Evolutionary conservation across 2,888 invertebrate species (phyloP).

Genomic region (Dolomedes plantarius): DNA sequence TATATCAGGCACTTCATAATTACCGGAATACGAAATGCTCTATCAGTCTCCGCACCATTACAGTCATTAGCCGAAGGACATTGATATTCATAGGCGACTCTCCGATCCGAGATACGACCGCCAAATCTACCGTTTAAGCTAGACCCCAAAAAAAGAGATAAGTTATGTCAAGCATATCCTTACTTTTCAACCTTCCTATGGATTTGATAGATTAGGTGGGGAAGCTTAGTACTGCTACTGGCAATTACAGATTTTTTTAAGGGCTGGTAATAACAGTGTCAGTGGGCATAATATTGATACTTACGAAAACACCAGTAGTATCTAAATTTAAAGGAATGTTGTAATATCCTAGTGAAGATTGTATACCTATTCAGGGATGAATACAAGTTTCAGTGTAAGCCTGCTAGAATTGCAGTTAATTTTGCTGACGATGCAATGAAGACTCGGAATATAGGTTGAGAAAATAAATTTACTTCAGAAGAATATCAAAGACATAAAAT

Average conservation of each 20-base stretch:
- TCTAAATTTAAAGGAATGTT: too few relatives aligned
- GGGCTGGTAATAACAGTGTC: too few relatives aligned
- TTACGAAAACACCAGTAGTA: too few relatives aligned
- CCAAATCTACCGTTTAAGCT: background rate
- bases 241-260: background rate
- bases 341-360: too few relatives aligned
- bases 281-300: too few relatives aligned
- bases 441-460: too few relatives aligned
- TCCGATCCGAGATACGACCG: constrained; percentile 18
- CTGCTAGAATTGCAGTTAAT: too few relatives aligned
- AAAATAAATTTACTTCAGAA: too few relatives aligned
- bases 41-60: constrained; percentile 55
- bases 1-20: constrained; percentile 49
- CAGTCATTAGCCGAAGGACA: constrained; percentile 48
- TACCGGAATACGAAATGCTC: constrained; percentile 31
- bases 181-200: background rate
- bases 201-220: background rate
- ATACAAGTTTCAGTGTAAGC: too few relatives aligned
- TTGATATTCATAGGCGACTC: constrained; percentile 63
- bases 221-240: background rate
- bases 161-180: background rate
- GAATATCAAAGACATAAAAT: too few relatives aligned
- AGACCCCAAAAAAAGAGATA: background rate
- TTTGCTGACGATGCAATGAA: too few relatives aligned
- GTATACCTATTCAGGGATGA: too few relatives aligned